Conservation (phyloP, 1,140 invertebrate genomes). For the Drosophila sp. region DNA sequence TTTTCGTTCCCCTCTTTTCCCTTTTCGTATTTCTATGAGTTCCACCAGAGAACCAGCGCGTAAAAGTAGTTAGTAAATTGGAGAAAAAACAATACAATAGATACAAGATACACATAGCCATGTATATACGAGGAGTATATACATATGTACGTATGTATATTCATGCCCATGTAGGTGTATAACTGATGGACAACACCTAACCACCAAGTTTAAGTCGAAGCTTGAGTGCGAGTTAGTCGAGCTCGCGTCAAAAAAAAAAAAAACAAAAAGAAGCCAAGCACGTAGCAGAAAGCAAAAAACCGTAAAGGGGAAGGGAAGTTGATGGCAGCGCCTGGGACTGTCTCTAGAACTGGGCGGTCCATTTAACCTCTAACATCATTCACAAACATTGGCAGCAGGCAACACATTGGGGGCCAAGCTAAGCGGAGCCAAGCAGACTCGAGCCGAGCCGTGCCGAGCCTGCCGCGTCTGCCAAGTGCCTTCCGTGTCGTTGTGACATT, state of each 20-base stretch:
- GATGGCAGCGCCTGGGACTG: slow-evolving; percentile 22
- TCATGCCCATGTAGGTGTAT: slow-evolving; percentile 25
- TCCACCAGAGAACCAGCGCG: slow-evolving; percentile 48
- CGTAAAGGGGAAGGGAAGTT: not conserved
- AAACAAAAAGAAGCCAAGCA: slow-evolving; percentile 23
- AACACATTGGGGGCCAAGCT: slow-evolving; percentile 7
- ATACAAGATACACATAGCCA: slow-evolving; percentile 18
- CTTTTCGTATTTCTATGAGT: slow-evolving; percentile 19
- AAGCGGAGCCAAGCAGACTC: slow-evolving; percentile 2
- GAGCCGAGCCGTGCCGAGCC: not conserved
- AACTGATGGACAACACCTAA: slow-evolving; percentile 22
- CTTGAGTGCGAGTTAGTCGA: not conserved
- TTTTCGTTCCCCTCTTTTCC: not conserved
- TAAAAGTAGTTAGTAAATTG: slow-evolving; percentile 79
- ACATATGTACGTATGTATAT: too few relatives aligned
- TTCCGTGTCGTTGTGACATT: slow-evolving; percentile 51
- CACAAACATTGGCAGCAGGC: slow-evolving; percentile 41
- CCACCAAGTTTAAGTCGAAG: slow-evolving; percentile 10
- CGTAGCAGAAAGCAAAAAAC: slow-evolving; percentile 38
- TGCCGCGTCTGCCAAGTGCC: slow-evolving; percentile 17
- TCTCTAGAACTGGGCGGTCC: slow-evolving; percentile 8
- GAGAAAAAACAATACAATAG: slow-evolving; percentile 33
- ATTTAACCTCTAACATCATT: slow-evolving; percentile 61
- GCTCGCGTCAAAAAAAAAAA: slow-evolving; percentile 3
- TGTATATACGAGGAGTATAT: not conserved